Evolutionary conservation across 2,888 invertebrate species (phyloP), one percentile per base, ranked within the genome.

Genomic region (Linyphia triangularis): DNA sequence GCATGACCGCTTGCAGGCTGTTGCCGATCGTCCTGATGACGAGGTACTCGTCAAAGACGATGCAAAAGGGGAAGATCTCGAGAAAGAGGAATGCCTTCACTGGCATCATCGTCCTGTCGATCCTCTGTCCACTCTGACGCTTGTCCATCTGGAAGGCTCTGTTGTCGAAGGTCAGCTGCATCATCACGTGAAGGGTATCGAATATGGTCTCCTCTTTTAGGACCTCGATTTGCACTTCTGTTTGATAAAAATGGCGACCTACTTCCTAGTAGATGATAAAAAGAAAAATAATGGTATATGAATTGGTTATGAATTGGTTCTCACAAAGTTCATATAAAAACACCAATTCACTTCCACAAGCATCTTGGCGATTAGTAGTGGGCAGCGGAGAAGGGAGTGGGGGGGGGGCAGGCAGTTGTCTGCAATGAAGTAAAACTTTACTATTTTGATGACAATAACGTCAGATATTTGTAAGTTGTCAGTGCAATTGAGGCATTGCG

Each of bases 41-140:
- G 97, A 97, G 97, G 92, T 97, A 96, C 1, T 90, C 97, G 96
- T 97, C 97, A 93, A 99, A 99, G 61, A 98, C 98, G 91, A 99
- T 96, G 93, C 98, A 98, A 94, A 99, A 99, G 1, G 99, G 99
- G 93, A 99, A 99, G 92, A 99, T 97, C 93, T 99, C 98, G 92
- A 99, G 98, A 67, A 99, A 94, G 30, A 98, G 96, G 0, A 91
- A 91, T 3, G 92, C 91, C 63, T 92, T 91, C 63, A 91, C 91
- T 0, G 89, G 90, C 61, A 89, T 81, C 83, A 90, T 83, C 24
- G 65, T 73, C 26, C 69, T 72, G 61, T 89, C 90, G n/a, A 90
- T 65, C 22, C 78, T 73, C 51, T 86, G 88, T 0, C 85, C 88
- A 13, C 37, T 40, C 28, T 79, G 65, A 0, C 78, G 72, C n/a